phyloP scores from a whole-genome alignment of 1,140 invertebrate genomes.

The Zaprionus capensis region DNA sequence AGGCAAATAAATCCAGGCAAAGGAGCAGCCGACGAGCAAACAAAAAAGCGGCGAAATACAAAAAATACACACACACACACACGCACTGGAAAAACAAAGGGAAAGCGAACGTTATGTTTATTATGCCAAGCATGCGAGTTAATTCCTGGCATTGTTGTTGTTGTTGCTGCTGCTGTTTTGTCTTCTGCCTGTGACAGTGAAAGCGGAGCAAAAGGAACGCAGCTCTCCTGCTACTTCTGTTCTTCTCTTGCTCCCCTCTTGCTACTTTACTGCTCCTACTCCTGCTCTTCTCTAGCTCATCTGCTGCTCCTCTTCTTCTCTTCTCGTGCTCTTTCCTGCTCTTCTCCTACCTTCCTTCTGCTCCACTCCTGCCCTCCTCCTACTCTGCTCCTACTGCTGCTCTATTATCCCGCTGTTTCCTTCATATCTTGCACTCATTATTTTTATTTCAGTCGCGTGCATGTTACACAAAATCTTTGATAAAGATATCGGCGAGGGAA shows the following conservation, averaged over 20 bases:
- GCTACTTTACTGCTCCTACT: background rate
- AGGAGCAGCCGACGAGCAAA: slow-evolving; percentile 38
- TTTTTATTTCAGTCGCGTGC: slow-evolving; percentile 76
- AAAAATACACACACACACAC: background rate
- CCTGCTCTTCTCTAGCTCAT: background rate
- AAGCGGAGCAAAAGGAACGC: slow-evolving; percentile 23
- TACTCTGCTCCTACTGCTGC: background rate
- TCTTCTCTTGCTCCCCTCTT: background rate
- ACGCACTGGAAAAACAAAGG: background rate
- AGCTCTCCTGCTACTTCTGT: background rate
- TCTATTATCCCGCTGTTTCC: background rate
- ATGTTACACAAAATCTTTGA: slow-evolving; percentile 59
- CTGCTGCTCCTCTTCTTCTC: background rate
- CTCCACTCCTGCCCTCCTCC: background rate
- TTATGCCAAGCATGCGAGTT: slow-evolving; percentile 80
- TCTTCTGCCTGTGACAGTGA: slow-evolving; percentile 36
- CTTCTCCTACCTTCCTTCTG: too few species aligned
- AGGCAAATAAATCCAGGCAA: slow-evolving; percentile 40
- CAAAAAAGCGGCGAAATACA: slow-evolving; percentile 22
- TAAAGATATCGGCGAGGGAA: slow-evolving; percentile 49
- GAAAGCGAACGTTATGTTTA: slow-evolving; percentile 64
- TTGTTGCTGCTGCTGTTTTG: slow-evolving; percentile 12
- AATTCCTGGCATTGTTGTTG: slow-evolving; percentile 69
- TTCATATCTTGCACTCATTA: slow-evolving; percentile 51
- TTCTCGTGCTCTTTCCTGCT: background rate